phyloP scores from a whole-genome alignment of 2,113 vertebrate species.

The Gymnorhina tibicen region DNA sequence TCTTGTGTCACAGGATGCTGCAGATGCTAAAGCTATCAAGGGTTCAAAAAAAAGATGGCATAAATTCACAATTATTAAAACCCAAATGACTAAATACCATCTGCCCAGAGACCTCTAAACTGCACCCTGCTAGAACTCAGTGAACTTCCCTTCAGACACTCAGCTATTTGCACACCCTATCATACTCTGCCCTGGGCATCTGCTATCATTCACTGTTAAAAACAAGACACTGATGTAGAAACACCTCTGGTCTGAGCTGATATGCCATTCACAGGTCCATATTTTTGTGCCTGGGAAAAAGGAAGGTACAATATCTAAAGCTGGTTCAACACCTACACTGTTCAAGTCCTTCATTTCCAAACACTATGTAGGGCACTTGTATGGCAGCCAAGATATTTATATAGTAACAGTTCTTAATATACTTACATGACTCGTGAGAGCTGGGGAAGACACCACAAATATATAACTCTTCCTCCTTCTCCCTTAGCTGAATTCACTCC shows the following conservation, averaged over 20 bases:
- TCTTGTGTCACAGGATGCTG: neutral
- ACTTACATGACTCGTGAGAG: constrained; percentile 31
- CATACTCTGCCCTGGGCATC: neutral
- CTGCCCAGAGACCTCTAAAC: neutral
- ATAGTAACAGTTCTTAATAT: constrained; percentile 57
- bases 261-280: accelerated
- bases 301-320: constrained; percentile 21
- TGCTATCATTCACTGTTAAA: neutral
- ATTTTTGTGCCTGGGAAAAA: neutral
- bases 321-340: constrained; percentile 33
- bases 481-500: neutral
- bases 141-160: neutral
- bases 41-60: neutral
- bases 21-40: neutral
- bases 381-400: constrained; percentile 52
- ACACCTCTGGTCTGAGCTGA: neutral
- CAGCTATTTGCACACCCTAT: neutral
- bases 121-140: neutral
- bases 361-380: constrained; percentile 47
- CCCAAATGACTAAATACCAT: neutral
- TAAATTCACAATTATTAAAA: neutral
- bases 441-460: constrained; percentile 35
- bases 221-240: neutral
- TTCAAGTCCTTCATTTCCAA: constrained; percentile 15
- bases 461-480: neutral